Evolutionary conservation across 92 coral and sea anemone species (phyloP).

Genomic region (Porites lobata): DNA sequence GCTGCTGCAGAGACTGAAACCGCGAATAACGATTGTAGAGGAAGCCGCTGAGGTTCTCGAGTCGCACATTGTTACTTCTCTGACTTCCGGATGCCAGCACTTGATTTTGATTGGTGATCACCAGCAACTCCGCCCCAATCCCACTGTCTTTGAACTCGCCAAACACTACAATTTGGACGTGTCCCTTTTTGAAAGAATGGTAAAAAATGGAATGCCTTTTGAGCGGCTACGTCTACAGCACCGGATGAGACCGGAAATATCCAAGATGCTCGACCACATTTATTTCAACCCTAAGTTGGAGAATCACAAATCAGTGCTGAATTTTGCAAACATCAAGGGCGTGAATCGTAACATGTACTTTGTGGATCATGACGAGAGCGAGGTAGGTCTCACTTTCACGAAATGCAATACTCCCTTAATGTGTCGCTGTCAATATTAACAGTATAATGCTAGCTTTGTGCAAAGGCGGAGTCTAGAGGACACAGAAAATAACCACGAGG

Average conservation of each 20-base stretch:
- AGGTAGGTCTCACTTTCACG: constrained; percentile 58
- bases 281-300: constrained; percentile 72
- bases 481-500: too few relatives aligned
- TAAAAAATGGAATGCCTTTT: constrained; percentile 81
- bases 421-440: neutral
- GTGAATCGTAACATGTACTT: constrained; percentile 81
- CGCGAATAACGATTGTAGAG: constrained; percentile 91
- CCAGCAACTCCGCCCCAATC: constrained; percentile 94
- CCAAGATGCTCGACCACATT: constrained; percentile 87
- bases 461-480: too few relatives aligned
- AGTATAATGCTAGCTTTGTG: too few relatives aligned
- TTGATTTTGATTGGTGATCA: constrained; percentile 97
- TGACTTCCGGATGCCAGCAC: constrained; percentile 91
- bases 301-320: constrained; percentile 86
- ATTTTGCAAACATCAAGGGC: constrained; percentile 83
- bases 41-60: constrained; percentile 98
- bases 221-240: constrained; percentile 85
- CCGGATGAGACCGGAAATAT: constrained; percentile 97
- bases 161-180: constrained; percentile 81
- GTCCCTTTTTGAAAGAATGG: constrained; percentile 94
- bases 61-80: constrained; percentile 92
- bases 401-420: neutral
- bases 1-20: constrained; percentile 78
- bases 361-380: constrained; percentile 79
- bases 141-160: constrained; percentile 84